Base-by-base conservation (phyloP, 2,113 vertebrate genomes). In the Oxyruncus cristatus region DNA sequence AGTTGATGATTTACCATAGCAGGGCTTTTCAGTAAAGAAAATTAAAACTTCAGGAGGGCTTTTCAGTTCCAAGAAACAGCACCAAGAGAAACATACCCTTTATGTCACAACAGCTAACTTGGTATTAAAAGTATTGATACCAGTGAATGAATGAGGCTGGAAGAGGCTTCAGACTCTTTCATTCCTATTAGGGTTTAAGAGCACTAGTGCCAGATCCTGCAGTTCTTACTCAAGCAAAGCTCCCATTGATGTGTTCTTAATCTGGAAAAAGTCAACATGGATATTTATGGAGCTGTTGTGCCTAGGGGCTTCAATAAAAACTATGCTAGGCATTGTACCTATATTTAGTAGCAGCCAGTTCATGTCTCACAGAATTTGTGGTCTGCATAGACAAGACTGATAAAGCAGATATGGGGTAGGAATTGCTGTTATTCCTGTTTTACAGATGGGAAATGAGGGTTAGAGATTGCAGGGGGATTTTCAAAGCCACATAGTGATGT, bases 11-110 rank as follows among this genome's bases (percentile, higher is more conserved):
- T 96, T 97, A 93, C 88, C 95, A 96, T 96, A 88, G 93, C 90
- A 74, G 56, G 79, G 83, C 90, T 96, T 95, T 96, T 97, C 93
- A 97, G 90, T 93, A 95, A 92, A 94, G 92, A 96, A 97, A 96
- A 97, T 96, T 89, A 97, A 96, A 96, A 96, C 96, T 95, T 96
- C 90, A 94, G 95, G 95, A 95, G 92, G 95, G 90, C 93, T 93
- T 47, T 96, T 95, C 88, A 84, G 68, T 95, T 96, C 95, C 93
- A 95, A 95, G 92, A 92, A 97, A 92, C 65, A 89, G 85, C 90
- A 93, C 85, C 96, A 93, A 92, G 72, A 96, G 93, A 96, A 96
- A 96, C 88, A 86, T 92, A 88, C 41, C 76, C 85, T 92, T 97
- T 95, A 85, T 95, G 82, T 96, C 96, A 89, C 92, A 92, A 84